Evolutionary conservation across 2,888 invertebrate genomes (phyloP).

Genomic region (Perizoma flavofasciatum): DNA sequence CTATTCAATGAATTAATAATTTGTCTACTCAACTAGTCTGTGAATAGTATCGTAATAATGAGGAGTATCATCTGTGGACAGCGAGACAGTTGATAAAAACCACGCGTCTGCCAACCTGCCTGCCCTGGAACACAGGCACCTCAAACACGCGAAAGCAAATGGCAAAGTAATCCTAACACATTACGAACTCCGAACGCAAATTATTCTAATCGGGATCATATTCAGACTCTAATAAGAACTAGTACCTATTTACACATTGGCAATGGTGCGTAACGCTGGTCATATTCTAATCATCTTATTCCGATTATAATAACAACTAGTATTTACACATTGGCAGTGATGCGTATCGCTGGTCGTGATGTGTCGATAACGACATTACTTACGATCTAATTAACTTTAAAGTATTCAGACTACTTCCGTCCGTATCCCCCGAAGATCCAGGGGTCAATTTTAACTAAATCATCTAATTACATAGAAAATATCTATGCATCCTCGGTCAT

Average conservation of each 20-base stretch:
- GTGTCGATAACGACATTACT: conserved; percentile 42
- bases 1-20: no score
- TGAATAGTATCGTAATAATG: neutral
- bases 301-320: conserved; percentile 46
- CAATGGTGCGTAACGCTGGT: conserved; percentile 79
- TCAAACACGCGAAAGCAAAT: conserved; percentile 51
- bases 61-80: conserved; percentile 15
- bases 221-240: conserved; percentile 42
- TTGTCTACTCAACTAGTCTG: no score
- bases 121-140: conserved; percentile 41
- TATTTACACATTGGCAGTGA: conserved; percentile 79
- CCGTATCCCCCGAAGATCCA: conserved; percentile 35
- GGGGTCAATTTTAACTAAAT: conserved; percentile 51
- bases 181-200: conserved; percentile 53
- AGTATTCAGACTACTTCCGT: conserved; percentile 62
- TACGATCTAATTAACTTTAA: conserved; percentile 46
- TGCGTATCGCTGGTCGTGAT: conserved; percentile 73
- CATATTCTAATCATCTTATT: conserved; percentile 53
- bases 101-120: neutral
- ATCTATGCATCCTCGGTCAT: conserved; percentile 31
- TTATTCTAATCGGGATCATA: conserved; percentile 53
- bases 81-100: conserved; percentile 12
- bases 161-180: conserved; percentile 47
- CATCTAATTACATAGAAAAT: conserved; percentile 50
- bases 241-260: conserved; percentile 73